These are phyloP conservation scores for Nymphalis io DNA, from an alignment of 1,140 invertebrate species.

Conservation along the genomic window DNA sequence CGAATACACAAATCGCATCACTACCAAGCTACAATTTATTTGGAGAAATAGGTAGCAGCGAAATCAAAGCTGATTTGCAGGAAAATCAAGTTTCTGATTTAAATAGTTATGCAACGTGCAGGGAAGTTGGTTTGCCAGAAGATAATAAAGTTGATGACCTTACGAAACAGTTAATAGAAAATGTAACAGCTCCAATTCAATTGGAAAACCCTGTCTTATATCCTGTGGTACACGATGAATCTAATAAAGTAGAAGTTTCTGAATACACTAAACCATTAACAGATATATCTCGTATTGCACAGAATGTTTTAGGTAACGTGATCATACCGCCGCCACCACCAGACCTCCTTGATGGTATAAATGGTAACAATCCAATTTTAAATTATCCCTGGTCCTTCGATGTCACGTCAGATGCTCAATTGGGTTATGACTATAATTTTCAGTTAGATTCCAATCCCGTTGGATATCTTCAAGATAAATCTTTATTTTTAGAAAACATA, in stretches of 20 bases:
- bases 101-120: slow-evolving; percentile 66
- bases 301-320: slow-evolving; percentile 64
- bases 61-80: slow-evolving; percentile 20
- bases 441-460: slow-evolving; percentile 18
- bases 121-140: slow-evolving; percentile 61
- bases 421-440: slow-evolving; percentile 32
- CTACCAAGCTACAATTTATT: slow-evolving; percentile 8
- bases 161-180: slow-evolving; percentile 70
- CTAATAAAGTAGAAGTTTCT: slow-evolving; percentile 25
- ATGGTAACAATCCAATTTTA: slow-evolving; percentile 33
- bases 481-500: slow-evolving; percentile 58
- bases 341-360: slow-evolving; percentile 50
- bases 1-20: not conserved
- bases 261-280: slow-evolving; percentile 21
- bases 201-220: slow-evolving; percentile 65
- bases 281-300: slow-evolving; percentile 53
- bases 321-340: slow-evolving; percentile 55
- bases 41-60: not conserved
- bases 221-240: slow-evolving; percentile 32
- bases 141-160: slow-evolving; percentile 61
- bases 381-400: slow-evolving; percentile 56
- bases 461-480: slow-evolving; percentile 43
- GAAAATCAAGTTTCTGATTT: slow-evolving; percentile 51
- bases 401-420: slow-evolving; percentile 10
- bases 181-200: slow-evolving; percentile 72